Evolutionary conservation across 2,113 vertebrate species (phyloP).

Genomic region (Tautogolabrus adspersus): DNA sequence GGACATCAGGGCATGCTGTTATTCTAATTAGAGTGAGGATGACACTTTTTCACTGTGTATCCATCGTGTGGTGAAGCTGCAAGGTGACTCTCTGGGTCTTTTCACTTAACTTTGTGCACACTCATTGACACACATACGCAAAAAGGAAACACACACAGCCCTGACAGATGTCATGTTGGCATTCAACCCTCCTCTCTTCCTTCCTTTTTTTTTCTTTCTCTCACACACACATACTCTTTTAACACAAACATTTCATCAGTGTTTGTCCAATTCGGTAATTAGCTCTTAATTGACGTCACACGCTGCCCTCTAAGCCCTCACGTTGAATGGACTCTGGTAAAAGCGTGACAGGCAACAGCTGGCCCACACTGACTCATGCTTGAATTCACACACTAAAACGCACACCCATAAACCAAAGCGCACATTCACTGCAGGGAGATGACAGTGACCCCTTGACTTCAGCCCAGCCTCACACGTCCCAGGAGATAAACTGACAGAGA

Average conservation of each 20-base stretch:
- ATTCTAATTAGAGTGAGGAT: slow-evolving; percentile 78
- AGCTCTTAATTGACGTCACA: slow-evolving; percentile 46
- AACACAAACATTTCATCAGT: slow-evolving; percentile 19
- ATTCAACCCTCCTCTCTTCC: slow-evolving; percentile 21
- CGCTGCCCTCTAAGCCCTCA: slow-evolving; percentile 20
- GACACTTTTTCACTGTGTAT: slow-evolving; percentile 71
- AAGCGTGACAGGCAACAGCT: slow-evolving; percentile 31
- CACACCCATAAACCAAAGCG: not conserved
- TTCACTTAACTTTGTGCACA: slow-evolving; percentile 39
- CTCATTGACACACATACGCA: slow-evolving; percentile 14
- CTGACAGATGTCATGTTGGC: slow-evolving; percentile 68
- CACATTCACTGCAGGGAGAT: slow-evolving; percentile 13
- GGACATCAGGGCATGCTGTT: slow-evolving; percentile 69
- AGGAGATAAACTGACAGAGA: slow-evolving; percentile 22
- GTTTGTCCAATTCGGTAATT: slow-evolving; percentile 60
- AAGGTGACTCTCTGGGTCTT: slow-evolving; percentile 78
- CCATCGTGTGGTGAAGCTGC: slow-evolving; percentile 71
- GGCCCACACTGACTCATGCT: slow-evolving; percentile 27
- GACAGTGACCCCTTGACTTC: slow-evolving; percentile 41
- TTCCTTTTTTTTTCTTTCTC: not conserved
- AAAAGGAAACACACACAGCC: slow-evolving; percentile 51
- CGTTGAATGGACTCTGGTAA: slow-evolving; percentile 27
- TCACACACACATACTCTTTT: slow-evolving; percentile 14
- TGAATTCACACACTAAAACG: not conserved
- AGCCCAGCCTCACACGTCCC: slow-evolving; percentile 17